Base-by-base conservation (phyloP, 2,113 vertebrate species). In the Terrapene triunguis region DNA sequence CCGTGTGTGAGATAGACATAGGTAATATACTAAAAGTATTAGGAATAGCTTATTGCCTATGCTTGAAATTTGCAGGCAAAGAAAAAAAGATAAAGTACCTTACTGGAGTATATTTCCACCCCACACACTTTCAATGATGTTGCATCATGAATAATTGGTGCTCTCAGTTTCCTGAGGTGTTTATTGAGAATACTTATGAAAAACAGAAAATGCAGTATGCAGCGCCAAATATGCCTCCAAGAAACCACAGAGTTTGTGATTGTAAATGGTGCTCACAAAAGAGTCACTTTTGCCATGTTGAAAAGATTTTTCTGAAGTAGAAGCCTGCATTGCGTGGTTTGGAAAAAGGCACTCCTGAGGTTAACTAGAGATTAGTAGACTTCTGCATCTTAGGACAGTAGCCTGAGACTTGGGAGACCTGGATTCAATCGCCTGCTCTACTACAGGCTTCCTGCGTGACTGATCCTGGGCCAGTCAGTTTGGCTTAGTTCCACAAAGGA, bases 321-420 rank as follows among this genome's bases (percentile, higher is more conserved):
- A 84, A 90, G 92, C 88, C 95, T 95, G 53, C 82, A 55, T n/a
- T 0, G 2, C 94, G 94, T 94, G 96, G 96, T 93, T 96, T 97
- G 96, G 95, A 96, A 86, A 65, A 85, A 87, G 44, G 35, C 32
- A 89, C 22, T 92, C 88, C 0, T 5, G 83, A 93, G 93, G 95
- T 96, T 94, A 97, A 89, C 95, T 95, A 92, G 80, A 95, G 93
- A 92, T 94, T 92, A 86, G 94, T 38, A 69, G 94, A 62, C 93
- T 95, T 96, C 89, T 94, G 85, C 55, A n/a, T 81, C 11, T 89
- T 42, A 53, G 81, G 21, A 90, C 47, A 90, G 2, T 22, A 95
- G 29, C 55, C 62, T 2, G 0, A 48, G 53, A 5, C 80, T 86
- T 84, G n/a, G 50, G 48, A 90, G 44, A 93, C 55, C 50, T 47